Evolutionary conservation across 2,113 vertebrate species (phyloP).

Genomic region (Ictidomys tridecemlineatus): DNA sequence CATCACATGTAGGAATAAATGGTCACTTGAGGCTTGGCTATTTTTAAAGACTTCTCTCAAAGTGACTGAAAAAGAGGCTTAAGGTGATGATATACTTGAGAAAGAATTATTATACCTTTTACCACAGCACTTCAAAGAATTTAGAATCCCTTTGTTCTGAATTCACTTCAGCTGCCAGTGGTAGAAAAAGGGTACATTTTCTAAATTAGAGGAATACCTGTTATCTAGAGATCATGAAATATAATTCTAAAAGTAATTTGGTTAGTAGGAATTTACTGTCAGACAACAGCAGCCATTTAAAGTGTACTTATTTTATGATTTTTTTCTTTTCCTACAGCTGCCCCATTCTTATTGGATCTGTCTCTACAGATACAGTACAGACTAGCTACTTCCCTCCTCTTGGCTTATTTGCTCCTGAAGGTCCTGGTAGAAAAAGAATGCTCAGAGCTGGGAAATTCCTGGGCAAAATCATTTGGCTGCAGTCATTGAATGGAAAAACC

Average conservation of each 20-base stretch:
- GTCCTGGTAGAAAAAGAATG: background rate
- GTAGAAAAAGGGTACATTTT: conserved; percentile 22
- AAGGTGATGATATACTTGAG: conserved; percentile 33
- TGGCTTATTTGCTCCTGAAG: background rate
- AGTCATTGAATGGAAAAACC: background rate
- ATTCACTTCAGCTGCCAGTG: conserved; percentile 2
- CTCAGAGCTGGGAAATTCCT: background rate
- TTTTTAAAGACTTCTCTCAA: conserved; percentile 35
- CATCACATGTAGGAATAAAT: background rate
- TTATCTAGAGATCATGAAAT: conserved; percentile 51
- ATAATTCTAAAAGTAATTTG: background rate
- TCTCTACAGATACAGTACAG: background rate
- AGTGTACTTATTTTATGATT: background rate
- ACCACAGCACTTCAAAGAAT: background rate
- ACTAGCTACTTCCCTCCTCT: background rate
- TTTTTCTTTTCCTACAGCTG: background rate
- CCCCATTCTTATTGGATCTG: background rate
- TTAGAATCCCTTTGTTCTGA: conserved; percentile 51
- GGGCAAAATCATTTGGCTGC: background rate
- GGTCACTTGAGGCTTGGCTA: conserved; percentile 35
- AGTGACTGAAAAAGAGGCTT: conserved; percentile 51
- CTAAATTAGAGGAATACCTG: conserved; percentile 46
- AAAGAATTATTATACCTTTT: conserved; percentile 31
- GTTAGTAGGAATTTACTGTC: background rate
- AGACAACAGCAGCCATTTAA: background rate